phyloP scores from a whole-genome alignment of 1,140 invertebrate genomes.

The Proales similis region DNA sequence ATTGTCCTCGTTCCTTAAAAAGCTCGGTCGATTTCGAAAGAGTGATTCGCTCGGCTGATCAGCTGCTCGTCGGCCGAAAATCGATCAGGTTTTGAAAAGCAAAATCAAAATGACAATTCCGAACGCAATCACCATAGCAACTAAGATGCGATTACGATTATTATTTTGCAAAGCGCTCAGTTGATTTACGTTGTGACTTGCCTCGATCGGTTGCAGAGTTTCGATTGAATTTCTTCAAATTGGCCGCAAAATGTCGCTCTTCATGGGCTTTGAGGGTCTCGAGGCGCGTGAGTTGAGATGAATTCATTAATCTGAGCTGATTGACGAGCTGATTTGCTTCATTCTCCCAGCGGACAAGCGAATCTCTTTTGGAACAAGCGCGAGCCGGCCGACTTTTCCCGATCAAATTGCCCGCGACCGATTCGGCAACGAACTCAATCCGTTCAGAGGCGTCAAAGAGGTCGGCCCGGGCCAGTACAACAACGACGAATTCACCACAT shows the following conservation, averaged over 20 bases:
- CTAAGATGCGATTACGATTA: too few species aligned
- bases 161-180: too few species aligned
- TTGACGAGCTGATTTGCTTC: neutral
- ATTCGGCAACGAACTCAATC: constrained; percentile 32
- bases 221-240: too few species aligned
- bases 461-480: constrained; percentile 31
- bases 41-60: too few species aligned
- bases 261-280: constrained; percentile 33
- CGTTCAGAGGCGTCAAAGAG: constrained; percentile 20
- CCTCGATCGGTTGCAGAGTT: too few species aligned
- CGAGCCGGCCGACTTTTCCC: constrained; percentile 27
- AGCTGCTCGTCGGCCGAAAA: too few species aligned
- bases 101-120: too few species aligned
- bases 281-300: neutral
- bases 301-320: neutral
- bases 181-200: too few species aligned
- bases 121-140: too few species aligned
- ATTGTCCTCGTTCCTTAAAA: too few species aligned
- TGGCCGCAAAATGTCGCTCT: constrained; percentile 30
- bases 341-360: constrained; percentile 1
- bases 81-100: too few species aligned
- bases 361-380: constrained; percentile 29
- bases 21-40: too few species aligned
- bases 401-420: constrained; percentile 21
- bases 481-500: constrained; percentile 15